A percentile compares a stretch with the other conserved stretches of the same genome.
These are phyloP conservation scores for Mesembrinibis cayennensis DNA, from an alignment of 2,113 vertebrate species.

Conservation along the genomic window DNA sequence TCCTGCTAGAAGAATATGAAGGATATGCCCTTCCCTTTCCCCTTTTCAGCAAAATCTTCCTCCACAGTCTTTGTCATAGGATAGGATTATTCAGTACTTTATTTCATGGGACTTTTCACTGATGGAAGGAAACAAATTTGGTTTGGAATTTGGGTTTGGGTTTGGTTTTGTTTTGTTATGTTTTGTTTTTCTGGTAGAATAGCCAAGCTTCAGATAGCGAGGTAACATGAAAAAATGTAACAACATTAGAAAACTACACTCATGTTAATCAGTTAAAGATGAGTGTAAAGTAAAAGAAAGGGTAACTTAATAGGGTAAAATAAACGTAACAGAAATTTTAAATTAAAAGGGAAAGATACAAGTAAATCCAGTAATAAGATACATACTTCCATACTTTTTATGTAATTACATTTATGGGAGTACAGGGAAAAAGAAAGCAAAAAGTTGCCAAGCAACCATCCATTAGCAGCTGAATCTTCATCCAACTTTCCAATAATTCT, in stretches of 20 bases:
- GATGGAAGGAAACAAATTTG: neutral
- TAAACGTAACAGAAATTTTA: neutral
- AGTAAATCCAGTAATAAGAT: neutral
- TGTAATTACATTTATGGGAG: neutral
- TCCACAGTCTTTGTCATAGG: neutral
- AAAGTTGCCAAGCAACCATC: neutral
- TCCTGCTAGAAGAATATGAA: neutral
- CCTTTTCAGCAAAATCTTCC: neutral
- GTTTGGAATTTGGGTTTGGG: neutral
- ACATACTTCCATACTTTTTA: neutral
- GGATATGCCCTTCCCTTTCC: neutral
- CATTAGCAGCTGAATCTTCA: neutral
- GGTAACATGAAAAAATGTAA: neutral
- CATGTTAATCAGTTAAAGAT: neutral
- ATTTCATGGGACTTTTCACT: neutral
- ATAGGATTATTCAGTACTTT: neutral
- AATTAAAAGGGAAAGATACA: neutral
- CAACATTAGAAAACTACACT: neutral
- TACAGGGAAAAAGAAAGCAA: neutral
- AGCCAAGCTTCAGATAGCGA: neutral
- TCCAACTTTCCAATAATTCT: slow-evolving; percentile 7
- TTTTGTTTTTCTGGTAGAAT: slow-evolving; percentile 4
- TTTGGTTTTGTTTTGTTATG: neutral
- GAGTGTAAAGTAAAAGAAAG: neutral
- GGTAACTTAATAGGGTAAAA: neutral